Conservation (phyloP, 2,888 invertebrate genomes). For the Papilio gigon region DNA sequence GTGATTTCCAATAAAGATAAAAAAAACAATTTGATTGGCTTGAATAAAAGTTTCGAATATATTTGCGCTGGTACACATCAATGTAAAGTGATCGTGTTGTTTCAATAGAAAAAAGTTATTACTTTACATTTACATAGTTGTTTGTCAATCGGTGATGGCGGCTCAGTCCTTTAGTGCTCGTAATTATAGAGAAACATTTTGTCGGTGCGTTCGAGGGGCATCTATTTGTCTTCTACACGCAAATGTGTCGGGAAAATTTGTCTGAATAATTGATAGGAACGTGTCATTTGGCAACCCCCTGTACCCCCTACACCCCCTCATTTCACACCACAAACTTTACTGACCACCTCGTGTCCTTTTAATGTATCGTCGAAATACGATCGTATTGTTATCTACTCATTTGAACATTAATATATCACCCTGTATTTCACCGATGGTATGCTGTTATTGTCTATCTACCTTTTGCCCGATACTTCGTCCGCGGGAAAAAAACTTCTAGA, state of each 20-base stretch:
- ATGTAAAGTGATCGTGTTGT: not conserved
- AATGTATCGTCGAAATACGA: constrained; percentile 40
- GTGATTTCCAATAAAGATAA: not conserved
- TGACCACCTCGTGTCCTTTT: constrained; percentile 52
- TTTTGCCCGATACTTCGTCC: not conserved
- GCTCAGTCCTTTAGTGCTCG: constrained; percentile 40
- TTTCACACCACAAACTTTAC: constrained; percentile 53
- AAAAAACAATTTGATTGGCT: not conserved
- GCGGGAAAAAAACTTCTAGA: too few relatives aligned
- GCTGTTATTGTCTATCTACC: too few relatives aligned
- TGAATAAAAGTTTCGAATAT: not conserved
- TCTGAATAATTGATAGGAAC: constrained; percentile 79
- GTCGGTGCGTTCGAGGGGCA: constrained; percentile 64
- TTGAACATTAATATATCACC: constrained; percentile 24
- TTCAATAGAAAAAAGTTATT: not conserved
- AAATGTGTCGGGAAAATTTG: constrained; percentile 78
- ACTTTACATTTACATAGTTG: constrained; percentile 33
- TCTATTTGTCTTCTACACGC: constrained; percentile 81
- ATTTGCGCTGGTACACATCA: not conserved
- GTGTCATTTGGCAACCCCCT: constrained; percentile 81
- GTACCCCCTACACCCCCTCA: constrained; percentile 49
- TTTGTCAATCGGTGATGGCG: constrained; percentile 22
- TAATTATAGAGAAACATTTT: constrained; percentile 75
- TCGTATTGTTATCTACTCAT: constrained; percentile 26
- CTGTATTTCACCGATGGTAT: constrained; percentile 22